Evolutionary conservation across 2,797 vertebrate species (phyloP).

Genomic region (Botia kubotai): DNA sequence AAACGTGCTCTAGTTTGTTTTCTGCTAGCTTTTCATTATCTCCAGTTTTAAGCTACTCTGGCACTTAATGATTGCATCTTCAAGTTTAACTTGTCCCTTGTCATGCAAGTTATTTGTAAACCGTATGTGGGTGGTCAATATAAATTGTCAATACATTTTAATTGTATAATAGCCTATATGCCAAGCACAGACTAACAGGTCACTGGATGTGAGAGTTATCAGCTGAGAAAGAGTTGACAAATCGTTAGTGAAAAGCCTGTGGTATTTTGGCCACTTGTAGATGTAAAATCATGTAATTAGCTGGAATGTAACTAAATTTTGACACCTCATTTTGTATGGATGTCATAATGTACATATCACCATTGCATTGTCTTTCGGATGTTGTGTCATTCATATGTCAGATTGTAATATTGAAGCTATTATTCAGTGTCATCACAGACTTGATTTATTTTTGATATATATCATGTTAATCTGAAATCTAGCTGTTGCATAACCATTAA

Average conservation of each 20-base stretch:
- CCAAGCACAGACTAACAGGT: background rate
- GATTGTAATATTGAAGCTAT: conserved; percentile 43
- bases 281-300: background rate
- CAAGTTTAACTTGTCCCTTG: background rate
- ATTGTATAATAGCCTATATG: no score
- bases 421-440: conserved; percentile 56
- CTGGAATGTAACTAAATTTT: background rate
- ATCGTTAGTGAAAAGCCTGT: background rate
- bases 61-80: background rate
- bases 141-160: background rate
- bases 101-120: conserved; percentile 19
- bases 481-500: conserved; percentile 71
- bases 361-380: background rate
- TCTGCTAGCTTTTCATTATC: background rate
- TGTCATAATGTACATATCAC: background rate
- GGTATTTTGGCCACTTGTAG: background rate
- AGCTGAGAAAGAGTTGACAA: conserved; percentile 7
- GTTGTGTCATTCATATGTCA: background rate
- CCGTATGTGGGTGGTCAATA: background rate
- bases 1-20: background rate
- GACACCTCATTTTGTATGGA: background rate
- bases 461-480: conserved; percentile 55
- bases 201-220: conserved; percentile 1
- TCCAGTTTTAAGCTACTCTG: background rate
- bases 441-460: conserved; percentile 49